Base-by-base conservation (phyloP, 2,113 vertebrate genomes). In the Verasper variegatus region DNA sequence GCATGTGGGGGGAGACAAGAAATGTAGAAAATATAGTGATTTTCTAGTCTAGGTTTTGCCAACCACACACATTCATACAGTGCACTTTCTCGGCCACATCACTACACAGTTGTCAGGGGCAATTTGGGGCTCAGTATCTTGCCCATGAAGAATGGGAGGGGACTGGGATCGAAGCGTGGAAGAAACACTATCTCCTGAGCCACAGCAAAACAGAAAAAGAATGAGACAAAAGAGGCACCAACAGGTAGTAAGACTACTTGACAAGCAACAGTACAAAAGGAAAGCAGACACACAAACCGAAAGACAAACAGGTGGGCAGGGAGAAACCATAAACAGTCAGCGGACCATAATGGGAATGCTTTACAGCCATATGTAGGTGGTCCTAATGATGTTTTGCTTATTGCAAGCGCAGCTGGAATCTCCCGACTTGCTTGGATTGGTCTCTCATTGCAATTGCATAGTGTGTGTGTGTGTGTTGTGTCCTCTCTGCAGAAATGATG, bases 381-480 rank as follows among this genome's bases (percentile, higher is more conserved):
- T 66, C 77, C 31, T 84, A 76, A 80, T 82, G 76, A 74, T 70
- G 81, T 80, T 85, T 80, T 62, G 62, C 78, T 84, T 82, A 85
- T 81, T 87, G 68, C 64, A 58, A 54, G 26, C 60, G 9, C 63
- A 0, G 55, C 74, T 68, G 62, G 58, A 80, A 47, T 79, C 76
- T 88, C 81, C 68, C 31, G 74, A 67, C 57, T 65, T 74, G 0
- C 66, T 14, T 70, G 17, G 20, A 59, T 68, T 40, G 47, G 52
- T 66, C 47, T 79, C 68, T 76, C 3, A 63, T 64, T 75, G 60
- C 68, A 63, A n/a, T 2, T 31, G 10, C 5, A 9, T 54, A 3
- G 26, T 13, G 66, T 12, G 26, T 20, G 27, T 13, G 13, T 61
- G 24, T 15, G 9, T 26, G 27, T 26, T 24, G 23, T 26, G 21